Evolutionary conservation across 1,140 invertebrate species (phyloP), one percentile per base, ranked within the genome.

Genomic region (Capitella teleta): DNA sequence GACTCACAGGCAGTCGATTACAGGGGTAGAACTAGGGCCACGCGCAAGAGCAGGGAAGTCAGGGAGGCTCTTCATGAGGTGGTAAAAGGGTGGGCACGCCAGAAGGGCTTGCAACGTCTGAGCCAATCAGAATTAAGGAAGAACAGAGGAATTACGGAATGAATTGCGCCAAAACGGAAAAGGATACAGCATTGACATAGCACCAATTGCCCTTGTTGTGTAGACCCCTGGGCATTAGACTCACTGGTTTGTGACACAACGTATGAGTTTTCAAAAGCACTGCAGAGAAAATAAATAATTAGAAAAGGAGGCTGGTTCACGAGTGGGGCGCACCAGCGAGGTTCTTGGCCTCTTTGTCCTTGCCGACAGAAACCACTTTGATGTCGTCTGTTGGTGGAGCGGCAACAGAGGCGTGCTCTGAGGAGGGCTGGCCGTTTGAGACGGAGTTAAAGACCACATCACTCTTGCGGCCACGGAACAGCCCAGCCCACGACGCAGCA

Each of bases 121-220:
- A 21, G 16, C 21, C 21, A 3, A 37, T 37, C 36, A 37, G 21
- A 37, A 37, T 37, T 6, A 21, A 37, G 4, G 36, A 21, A 18
- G 36, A 5, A 18, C 8, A 37, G n/a, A 6, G 21, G 6, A n/a
- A 37, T 2, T 37, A 37, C 36, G 16, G 16, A 6, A 5, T 2
- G 21, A 37, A 5, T 3, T 37, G 16, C 2, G 16, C 16, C 32
- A 34, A 34, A 10, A 34, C 32, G 37, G 23, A 26, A 58, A 60
- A 67, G 66, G 66, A 68, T 69, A 73, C 70, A 25, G 90, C 87
- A 74, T 96, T 95, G 24, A 93, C 87, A 62, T 94, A 96, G 73
- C 91, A 96, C 73, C 89, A 94, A 76, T 94, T 95, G 42, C 85
- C 87, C 45, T 83, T 80, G 72, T 95, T 95, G 30, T 82, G 85